Conservation (phyloP, 2,113 vertebrate genomes). For the Odontesthes bonariensis region DNA sequence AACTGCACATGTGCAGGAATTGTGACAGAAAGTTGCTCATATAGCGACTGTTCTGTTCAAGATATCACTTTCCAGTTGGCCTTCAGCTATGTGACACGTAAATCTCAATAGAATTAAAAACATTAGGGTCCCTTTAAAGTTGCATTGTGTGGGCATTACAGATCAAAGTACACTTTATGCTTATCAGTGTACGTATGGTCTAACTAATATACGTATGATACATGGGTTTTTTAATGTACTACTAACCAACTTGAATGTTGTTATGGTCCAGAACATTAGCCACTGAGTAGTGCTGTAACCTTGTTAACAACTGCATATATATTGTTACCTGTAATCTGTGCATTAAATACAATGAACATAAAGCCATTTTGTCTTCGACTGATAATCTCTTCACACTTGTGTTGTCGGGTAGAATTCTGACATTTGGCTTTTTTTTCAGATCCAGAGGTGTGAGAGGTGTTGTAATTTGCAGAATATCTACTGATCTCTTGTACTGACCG, state of each 20-base stretch:
- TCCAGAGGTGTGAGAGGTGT: too few relatives aligned
- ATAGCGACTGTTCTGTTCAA: too few relatives aligned
- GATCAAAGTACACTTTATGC: constrained; percentile 33
- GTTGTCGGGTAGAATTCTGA: too few relatives aligned
- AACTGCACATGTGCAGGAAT: too few relatives aligned
- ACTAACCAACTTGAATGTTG: constrained; percentile 85
- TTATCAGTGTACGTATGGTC: constrained; percentile 55
- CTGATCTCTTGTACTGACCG: too few relatives aligned
- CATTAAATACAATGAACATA: constrained; percentile 52
- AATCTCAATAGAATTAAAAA: background rate
- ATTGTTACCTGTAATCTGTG: constrained; percentile 63
- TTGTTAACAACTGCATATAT: constrained; percentile 48
- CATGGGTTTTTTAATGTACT: constrained; percentile 84
- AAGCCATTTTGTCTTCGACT: constrained; percentile 15
- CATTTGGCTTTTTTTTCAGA: too few relatives aligned
- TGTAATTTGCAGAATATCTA: too few relatives aligned
- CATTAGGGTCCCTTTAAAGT: constrained; percentile 42
- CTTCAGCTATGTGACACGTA: background rate
- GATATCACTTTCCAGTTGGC: too few relatives aligned
- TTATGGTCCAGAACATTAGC: constrained; percentile 73
- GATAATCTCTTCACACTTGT: background rate
- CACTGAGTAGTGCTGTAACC: constrained; percentile 61
- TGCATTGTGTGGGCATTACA: constrained; percentile 10
- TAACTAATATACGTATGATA: constrained; percentile 12
- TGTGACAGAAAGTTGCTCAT: too few relatives aligned